Evolutionary conservation across 2,797 vertebrate species (phyloP).

Genomic region (Lophius americanus): DNA sequence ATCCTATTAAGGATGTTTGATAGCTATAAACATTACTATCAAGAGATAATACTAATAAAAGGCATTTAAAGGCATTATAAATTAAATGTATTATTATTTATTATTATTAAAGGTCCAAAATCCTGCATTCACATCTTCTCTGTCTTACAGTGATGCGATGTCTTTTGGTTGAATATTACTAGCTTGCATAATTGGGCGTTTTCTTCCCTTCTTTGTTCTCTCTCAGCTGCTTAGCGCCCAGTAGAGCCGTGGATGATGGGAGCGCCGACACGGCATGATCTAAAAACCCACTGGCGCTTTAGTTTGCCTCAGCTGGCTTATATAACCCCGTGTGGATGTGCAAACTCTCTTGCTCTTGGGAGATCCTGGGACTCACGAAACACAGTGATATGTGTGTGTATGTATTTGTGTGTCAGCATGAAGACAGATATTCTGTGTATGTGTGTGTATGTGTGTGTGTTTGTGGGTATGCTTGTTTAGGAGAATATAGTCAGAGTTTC

Average conservation of each 20-base stretch:
- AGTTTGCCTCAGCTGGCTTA: constrained; percentile 80
- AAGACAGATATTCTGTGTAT: constrained; percentile 7
- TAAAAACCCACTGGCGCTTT: constrained; percentile 82
- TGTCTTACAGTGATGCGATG: neutral
- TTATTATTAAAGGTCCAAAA: too few species aligned
- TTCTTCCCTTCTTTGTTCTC: constrained; percentile 58
- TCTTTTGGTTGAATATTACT: constrained; percentile 38
- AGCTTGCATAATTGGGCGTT: constrained; percentile 68
- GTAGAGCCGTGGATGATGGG: constrained; percentile 77
- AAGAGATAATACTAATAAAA: too few species aligned
- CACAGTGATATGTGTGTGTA: constrained; percentile 32
- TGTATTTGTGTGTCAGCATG: constrained; percentile 11
- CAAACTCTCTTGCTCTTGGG: constrained; percentile 67
- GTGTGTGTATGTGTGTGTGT: constrained; percentile 27
- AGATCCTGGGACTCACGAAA: constrained; percentile 52
- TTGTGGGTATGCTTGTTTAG: constrained; percentile 36
- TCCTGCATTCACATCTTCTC: constrained; percentile 7
- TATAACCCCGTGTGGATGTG: constrained; percentile 77
- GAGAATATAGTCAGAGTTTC: constrained; percentile 48
- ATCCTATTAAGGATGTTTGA: too few species aligned
- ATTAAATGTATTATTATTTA: too few species aligned
- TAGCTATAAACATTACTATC: too few species aligned
- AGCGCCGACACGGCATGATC: constrained; percentile 77
- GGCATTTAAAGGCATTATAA: too few species aligned
- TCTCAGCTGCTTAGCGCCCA: constrained; percentile 71